Evolutionary conservation across 2,797 vertebrate genomes (phyloP).

Genomic region (Bovichtus diacanthus): DNA sequence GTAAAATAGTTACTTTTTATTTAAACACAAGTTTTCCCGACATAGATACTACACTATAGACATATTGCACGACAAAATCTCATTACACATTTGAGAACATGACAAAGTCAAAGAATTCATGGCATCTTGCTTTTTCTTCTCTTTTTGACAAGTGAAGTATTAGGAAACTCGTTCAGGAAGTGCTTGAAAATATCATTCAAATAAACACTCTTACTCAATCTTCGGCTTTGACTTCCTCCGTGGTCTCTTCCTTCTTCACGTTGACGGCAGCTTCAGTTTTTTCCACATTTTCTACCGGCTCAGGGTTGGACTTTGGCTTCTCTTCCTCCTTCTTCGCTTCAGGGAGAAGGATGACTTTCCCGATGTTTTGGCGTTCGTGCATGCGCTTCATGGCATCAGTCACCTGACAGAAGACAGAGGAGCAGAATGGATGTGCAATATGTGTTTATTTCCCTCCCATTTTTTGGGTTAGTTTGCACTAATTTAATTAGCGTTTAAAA

Average conservation of each 20-base stretch:
- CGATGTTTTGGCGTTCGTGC: slow-evolving; percentile 86
- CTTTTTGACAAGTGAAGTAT: slow-evolving; percentile 25
- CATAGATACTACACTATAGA: slow-evolving; percentile 44
- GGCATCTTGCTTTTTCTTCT: slow-evolving; percentile 16
- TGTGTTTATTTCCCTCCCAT: background rate
- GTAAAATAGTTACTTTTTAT: slow-evolving; percentile 28
- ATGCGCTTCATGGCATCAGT: slow-evolving; percentile 83
- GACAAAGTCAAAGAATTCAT: slow-evolving; percentile 49
- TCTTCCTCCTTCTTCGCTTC: slow-evolving; percentile 85
- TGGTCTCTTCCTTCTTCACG: slow-evolving; percentile 58
- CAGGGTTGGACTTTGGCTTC: slow-evolving; percentile 70
- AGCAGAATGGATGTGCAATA: slow-evolving; percentile 4
- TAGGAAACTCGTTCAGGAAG: slow-evolving; percentile 36
- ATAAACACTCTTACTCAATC: slow-evolving; percentile 66
- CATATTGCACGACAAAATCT: slow-evolving; percentile 62
- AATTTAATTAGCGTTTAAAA: background rate
- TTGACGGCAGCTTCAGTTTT: slow-evolving; percentile 48
- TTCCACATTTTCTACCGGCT: slow-evolving; percentile 81
- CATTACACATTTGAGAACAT: slow-evolving; percentile 56
- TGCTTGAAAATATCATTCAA: slow-evolving; percentile 38
- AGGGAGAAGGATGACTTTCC: slow-evolving; percentile 92
- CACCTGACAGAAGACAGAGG: slow-evolving; percentile 64
- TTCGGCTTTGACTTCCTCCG: slow-evolving; percentile 75
- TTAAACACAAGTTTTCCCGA: slow-evolving; percentile 42
- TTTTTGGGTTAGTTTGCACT: background rate